Percentiles rank a stretch among this genome's conserved stretches.
Evolutionary conservation across 2,113 vertebrate genomes (phyloP).

Genomic region (Orthonyx spaldingii): DNA sequence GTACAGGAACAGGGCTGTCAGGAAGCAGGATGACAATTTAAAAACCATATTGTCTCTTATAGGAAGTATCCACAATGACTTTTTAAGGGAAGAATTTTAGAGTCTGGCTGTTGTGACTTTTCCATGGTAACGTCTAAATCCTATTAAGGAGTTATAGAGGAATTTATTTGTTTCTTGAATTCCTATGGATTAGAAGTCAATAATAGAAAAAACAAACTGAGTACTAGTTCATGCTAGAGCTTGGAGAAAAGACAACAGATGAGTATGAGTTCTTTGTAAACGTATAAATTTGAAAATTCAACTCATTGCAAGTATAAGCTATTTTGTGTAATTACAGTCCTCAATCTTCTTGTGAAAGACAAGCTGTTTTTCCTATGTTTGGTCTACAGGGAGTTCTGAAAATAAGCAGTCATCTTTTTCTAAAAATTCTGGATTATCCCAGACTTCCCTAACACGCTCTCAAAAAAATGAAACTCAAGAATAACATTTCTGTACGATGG

Average conservation of each 20-base stretch:
- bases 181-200: background rate
- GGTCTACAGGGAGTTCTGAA: background rate
- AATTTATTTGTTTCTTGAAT: slow-evolving; percentile 12
- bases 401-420: background rate
- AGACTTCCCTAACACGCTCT: background rate
- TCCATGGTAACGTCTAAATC: background rate
- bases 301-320: background rate
- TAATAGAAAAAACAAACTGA: background rate
- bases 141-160: background rate
- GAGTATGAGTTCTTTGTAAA: background rate
- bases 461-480: background rate
- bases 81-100: background rate
- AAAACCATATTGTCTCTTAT: background rate
- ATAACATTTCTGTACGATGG: background rate
- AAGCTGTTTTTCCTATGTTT: background rate
- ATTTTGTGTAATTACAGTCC: background rate
- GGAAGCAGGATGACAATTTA: background rate
- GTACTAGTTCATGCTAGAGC: background rate
- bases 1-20: background rate
- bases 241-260: background rate
- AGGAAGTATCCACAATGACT: background rate
- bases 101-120: background rate
- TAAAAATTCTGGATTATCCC: background rate
- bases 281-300: background rate
- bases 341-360: background rate